These are phyloP conservation scores for Prionailurus bengalensis DNA, from an alignment of 2,113 vertebrate species.

Conservation along the genomic window DNA sequence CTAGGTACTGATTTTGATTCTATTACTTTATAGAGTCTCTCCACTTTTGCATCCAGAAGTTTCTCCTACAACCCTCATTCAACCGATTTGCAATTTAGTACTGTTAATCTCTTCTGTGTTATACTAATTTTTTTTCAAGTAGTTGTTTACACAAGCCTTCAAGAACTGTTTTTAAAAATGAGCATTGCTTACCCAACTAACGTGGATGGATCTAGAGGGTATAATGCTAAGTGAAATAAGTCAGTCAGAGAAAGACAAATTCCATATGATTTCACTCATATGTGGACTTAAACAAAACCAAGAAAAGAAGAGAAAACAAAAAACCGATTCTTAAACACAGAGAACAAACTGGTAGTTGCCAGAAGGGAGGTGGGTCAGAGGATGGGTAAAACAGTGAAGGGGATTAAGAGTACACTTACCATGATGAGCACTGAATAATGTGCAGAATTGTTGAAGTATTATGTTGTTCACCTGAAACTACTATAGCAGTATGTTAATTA, in stretches of 20 bases:
- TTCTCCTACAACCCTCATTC: not conserved
- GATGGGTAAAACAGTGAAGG: not conserved
- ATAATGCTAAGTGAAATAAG: not conserved
- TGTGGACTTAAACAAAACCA: not conserved
- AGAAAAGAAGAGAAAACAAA: not conserved
- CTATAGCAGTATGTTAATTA: not conserved
- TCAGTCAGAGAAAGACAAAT: not conserved
- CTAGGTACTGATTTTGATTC: not conserved
- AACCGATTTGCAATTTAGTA: not conserved
- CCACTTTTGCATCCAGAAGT: not conserved
- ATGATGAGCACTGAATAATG: not conserved
- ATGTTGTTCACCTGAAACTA: not conserved
- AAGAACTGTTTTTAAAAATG: not conserved
- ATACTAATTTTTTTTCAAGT: not conserved
- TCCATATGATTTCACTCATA: not conserved
- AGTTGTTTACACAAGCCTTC: not conserved
- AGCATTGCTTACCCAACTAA: not conserved
- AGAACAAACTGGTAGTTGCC: not conserved
- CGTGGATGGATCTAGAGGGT: not conserved
- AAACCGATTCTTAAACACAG: not conserved
- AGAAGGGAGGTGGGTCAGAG: not conserved
- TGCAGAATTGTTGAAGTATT: not conserved
- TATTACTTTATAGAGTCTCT: not conserved
- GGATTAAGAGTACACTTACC: not conserved
- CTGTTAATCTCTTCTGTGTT: not conserved